Base-by-base conservation (phyloP, 64 coral and sea anemone genomes). In the Pocillopora damicornis region DNA sequence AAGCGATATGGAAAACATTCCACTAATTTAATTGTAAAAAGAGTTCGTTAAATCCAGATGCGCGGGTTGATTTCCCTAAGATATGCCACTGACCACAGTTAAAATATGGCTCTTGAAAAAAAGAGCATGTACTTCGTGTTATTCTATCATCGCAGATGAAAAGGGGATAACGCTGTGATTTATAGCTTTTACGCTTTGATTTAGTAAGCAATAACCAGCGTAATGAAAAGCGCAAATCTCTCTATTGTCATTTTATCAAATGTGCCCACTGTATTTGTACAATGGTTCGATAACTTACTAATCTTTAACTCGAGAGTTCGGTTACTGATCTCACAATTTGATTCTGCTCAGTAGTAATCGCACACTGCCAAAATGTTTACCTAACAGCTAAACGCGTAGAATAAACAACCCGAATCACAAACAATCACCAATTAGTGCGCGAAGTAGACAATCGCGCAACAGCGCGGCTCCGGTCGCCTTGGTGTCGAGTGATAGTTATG, bases 391-490 rank as follows among this genome's bases (percentile, higher is more conserved):
- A 71, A 66, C 81, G 88, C 79, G 83, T 93, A 93, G 76, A 73
- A 89, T 84, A 93, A 93, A 93, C 91, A 93, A 13, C 87, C 51
- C 45, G 73, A 59, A 81, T 75, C 67, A 74, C 79, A 89, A 89
- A 89, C 86, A 88, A 85, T 87, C 77, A 89, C 87, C 91, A 93
- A 63, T 79, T 79, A 84, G 22, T 22, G 51, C 84, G 78, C 78
- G 74, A 87, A 84, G 76, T 18, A 80, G 60, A 72, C 80, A 93
- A 84, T 85, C 74, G 73, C 68, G 25, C 64, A 22, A 75, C 63
- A 17, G 80, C 61, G 80, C 74, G 87, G 88, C 82, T 84, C 87
- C 66, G 72, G 88, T 71, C 64, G 61, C 88, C 51, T 76, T 80
- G 77, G 91, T 89, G 87, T 37, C 68, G 91, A 78, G 91, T 75